Percentiles rank a stretch among this genome's conserved stretches.
Evolutionary conservation across 23 tunicate genomes (phyloP).

Genomic region (Pegea sp.): DNA sequence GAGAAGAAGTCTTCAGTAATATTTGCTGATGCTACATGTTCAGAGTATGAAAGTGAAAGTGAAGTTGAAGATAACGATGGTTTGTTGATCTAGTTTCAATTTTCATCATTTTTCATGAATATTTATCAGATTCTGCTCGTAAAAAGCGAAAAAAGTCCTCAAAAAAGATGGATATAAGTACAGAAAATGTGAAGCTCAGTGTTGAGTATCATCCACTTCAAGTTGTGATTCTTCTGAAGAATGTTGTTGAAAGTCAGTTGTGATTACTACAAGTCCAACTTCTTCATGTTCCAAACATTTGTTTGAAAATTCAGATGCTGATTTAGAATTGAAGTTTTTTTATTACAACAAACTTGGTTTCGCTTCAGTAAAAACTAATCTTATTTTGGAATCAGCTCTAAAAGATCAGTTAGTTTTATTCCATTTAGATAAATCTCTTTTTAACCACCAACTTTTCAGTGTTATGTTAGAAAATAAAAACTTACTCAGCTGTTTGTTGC

Average conservation of each 20-base stretch:
- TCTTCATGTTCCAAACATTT: too few species aligned
- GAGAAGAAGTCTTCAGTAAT: too few species aligned
- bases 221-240: constrained; percentile 4
- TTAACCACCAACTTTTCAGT: not conserved
- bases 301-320: too few species aligned
- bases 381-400: not conserved
- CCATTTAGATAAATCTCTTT: not conserved
- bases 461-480: not conserved
- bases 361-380: constrained; percentile 12
- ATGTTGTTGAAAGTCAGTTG: not conserved
- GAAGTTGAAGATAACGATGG: too few species aligned
- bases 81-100: not conserved
- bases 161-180: not conserved
- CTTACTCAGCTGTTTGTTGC: not conserved
- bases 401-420: not conserved
- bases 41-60: too few species aligned
- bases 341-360: constrained; percentile 11
- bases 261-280: too few species aligned
- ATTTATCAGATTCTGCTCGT: not conserved
- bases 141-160: not conserved
- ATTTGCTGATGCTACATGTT: too few species aligned
- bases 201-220: constrained; percentile 5
- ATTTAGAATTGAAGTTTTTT: constrained; percentile 10
- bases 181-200: not conserved
- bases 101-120: not conserved